Conservation (phyloP, 2,888 invertebrate species). For the Leptinotarsa tumamoca region DNA sequence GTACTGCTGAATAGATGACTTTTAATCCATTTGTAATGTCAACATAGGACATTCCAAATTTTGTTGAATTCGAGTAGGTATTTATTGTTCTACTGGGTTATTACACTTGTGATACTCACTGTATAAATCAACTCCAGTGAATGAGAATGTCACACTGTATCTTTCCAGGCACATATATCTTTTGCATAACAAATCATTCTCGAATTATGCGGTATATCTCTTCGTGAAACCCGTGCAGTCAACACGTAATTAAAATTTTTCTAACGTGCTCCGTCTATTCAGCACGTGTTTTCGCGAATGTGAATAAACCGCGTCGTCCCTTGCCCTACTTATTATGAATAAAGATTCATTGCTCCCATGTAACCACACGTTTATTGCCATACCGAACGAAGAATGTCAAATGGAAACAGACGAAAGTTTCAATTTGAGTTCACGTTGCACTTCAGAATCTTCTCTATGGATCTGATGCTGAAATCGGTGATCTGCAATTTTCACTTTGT, state of each 20-base stretch:
- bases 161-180: background rate
- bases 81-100: no score
- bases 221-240: background rate
- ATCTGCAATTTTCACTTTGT: background rate
- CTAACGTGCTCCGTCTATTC: constrained; percentile 4
- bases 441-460: background rate
- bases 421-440: background rate
- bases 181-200: background rate
- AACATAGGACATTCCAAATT: no score
- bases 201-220: background rate
- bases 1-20: no score
- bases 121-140: no score
- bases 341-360: constrained; percentile 2
- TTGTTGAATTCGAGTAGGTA: no score
- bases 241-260: background rate
- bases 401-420: background rate
- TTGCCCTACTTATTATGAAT: constrained; percentile 10
- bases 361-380: constrained; percentile 13
- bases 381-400: background rate
- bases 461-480: background rate
- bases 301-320: constrained; percentile 7
- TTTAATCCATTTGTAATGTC: no score
- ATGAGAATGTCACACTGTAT: no score
- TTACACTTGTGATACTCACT: no score
- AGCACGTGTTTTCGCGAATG: constrained; percentile 9